Conservation (phyloP, 2,797 vertebrate genomes). For the Octomys mimax region DNA sequence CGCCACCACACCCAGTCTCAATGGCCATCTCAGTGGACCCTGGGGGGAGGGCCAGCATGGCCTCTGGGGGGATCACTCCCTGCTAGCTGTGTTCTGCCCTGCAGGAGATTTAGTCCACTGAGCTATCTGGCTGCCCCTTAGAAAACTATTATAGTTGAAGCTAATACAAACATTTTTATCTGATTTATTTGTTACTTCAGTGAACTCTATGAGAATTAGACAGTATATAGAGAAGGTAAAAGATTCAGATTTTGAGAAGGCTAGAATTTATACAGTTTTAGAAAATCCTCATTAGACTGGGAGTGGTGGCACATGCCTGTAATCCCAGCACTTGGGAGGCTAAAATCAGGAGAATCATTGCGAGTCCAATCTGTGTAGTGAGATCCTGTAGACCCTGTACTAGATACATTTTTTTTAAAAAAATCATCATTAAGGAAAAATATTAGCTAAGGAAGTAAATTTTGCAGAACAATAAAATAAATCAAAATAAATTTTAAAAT, state of each 20-base stretch:
- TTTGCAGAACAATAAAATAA: constrained; percentile 25
- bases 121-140: neutral
- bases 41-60: no score
- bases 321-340: no score
- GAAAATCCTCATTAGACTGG: neutral
- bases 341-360: no score
- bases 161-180: neutral
- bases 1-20: no score
- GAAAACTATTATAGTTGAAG: neutral
- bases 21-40: no score
- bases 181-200: constrained; percentile 35
- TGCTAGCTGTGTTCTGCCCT: no score
- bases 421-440: neutral
- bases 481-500: neutral
- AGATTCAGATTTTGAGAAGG: neutral
- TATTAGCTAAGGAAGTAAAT: neutral
- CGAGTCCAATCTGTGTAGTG: no score
- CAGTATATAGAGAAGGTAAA: neutral
- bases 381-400: no score
- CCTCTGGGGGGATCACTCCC: no score
- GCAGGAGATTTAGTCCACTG: no score
- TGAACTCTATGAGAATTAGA: neutral
- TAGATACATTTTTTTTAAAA: neutral
- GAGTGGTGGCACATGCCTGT: no score
- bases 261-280: neutral